Conservation (phyloP, 1,140 invertebrate species). For the Anastatus disparis region DNA sequence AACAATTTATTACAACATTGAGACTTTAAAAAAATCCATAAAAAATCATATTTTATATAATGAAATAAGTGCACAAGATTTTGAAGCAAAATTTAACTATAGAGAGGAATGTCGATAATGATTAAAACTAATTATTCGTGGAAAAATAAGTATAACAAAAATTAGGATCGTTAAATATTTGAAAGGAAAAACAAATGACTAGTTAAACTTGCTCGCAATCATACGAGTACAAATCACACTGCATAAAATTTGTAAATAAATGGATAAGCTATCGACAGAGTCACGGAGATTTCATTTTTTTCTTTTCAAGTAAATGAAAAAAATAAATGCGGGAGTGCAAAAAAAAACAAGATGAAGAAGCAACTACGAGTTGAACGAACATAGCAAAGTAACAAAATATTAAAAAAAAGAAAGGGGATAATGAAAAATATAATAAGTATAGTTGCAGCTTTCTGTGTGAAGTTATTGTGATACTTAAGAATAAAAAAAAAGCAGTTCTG, state of each 20-base stretch:
- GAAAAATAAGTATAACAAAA: too few species aligned
- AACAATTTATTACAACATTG: too few species aligned
- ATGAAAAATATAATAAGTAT: constrained; percentile 51
- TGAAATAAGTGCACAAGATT: too few species aligned
- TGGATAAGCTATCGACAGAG: neutral
- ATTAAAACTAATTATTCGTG: too few species aligned
- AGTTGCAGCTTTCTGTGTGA: constrained; percentile 62
- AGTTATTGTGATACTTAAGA: constrained; percentile 63
- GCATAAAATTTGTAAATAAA: neutral
- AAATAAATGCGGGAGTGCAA: neutral
- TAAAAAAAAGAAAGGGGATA: constrained; percentile 43
- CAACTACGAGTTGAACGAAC: neutral
- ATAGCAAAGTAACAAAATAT: constrained; percentile 45
- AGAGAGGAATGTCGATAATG: too few species aligned
- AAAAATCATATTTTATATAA: too few species aligned
- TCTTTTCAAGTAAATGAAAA: neutral
- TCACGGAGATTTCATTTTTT: neutral
- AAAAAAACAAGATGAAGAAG: neutral
- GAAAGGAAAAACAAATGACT: too few species aligned
- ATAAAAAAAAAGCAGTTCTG: constrained; percentile 41
- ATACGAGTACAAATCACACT: too few species aligned
- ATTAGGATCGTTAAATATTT: too few species aligned
- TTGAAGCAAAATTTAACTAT: too few species aligned
- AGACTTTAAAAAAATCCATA: too few species aligned
- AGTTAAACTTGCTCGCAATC: too few species aligned